phyloP scores from a whole-genome alignment of 2,888 invertebrate species.

The Melieria picta region DNA sequence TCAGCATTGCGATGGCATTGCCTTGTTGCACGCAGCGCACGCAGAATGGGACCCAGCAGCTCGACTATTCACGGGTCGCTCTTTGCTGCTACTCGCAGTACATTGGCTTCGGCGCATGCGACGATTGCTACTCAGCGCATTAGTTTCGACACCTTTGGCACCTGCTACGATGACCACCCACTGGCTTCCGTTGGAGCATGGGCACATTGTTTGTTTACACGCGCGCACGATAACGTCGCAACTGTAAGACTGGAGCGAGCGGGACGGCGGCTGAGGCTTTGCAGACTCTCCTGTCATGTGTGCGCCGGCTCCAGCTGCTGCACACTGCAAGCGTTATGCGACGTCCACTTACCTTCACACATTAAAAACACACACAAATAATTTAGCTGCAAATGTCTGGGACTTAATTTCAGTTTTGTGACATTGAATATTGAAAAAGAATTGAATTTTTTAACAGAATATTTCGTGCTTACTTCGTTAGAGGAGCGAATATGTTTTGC shows the following conservation, averaged over 20 bases:
- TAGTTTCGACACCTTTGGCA: background rate
- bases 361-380: slow-evolving; percentile 24
- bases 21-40: background rate
- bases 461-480: slow-evolving; percentile 23
- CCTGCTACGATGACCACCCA: too few species aligned
- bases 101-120: background rate
- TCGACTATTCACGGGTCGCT: background rate
- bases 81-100: background rate
- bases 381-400: slow-evolving; percentile 14
- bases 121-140: background rate
- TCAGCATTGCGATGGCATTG: background rate
- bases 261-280: too few species aligned
- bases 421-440: slow-evolving; percentile 27
- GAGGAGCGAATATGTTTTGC: slow-evolving; percentile 12
- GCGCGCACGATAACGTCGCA: too few species aligned
- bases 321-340: background rate
- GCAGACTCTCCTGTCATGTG: too few species aligned
- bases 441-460: slow-evolving; percentile 23
- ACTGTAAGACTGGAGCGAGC: too few species aligned
- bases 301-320: background rate
- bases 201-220: too few species aligned
- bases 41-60: background rate
- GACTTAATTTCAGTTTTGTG: slow-evolving; percentile 16
- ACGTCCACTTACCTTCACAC: slow-evolving; percentile 26
- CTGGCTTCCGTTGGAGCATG: too few species aligned